A percentile compares a stretch with the other conserved stretches of the same genome.
Evolutionary conservation across 2,888 invertebrate genomes (phyloP).

Genomic region (Plutella xylostella): DNA sequence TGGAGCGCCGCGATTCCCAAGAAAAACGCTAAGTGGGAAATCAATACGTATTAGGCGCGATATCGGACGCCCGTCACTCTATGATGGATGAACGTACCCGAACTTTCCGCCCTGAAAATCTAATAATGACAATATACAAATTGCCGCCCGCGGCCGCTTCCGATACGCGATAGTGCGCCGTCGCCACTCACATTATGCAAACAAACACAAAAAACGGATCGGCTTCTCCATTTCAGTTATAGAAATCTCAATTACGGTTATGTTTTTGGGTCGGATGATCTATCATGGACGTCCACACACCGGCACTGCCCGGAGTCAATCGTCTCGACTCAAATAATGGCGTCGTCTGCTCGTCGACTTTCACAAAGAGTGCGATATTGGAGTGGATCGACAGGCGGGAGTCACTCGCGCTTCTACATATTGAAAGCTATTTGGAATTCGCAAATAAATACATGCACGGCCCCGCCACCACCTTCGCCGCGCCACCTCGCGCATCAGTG

Average conservation of each 20-base stretch:
- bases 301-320: conserved; percentile 45
- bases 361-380: conserved; percentile 55
- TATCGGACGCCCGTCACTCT: conserved; percentile 60
- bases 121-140: conserved; percentile 71
- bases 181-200: conserved; percentile 64
- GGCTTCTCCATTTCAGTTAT: conserved; percentile 28
- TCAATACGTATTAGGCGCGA: conserved; percentile 70
- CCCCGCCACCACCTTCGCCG: conserved; percentile 16
- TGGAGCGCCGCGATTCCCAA: conserved; percentile 63
- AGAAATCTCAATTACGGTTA: conserved; percentile 51
- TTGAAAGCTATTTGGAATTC: conserved; percentile 66
- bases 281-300: conserved; percentile 40
- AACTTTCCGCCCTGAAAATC: conserved; percentile 56
- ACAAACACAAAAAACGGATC: conserved; percentile 55
- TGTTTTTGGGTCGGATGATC: conserved; percentile 51
- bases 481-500: conserved; percentile 43
- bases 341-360: conserved; percentile 52
- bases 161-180: conserved; percentile 58
- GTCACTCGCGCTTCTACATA: conserved; percentile 60
- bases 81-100: conserved; percentile 67
- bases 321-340: conserved; percentile 51
- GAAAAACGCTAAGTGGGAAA: conserved; percentile 70
- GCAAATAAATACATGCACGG: conserved; percentile 52
- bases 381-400: conserved; percentile 63
- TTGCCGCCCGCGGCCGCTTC: conserved; percentile 61